These are phyloP conservation scores for Dermochelys coriacea DNA, from an alignment of 2,797 vertebrate genomes.

Conservation along the genomic window DNA sequence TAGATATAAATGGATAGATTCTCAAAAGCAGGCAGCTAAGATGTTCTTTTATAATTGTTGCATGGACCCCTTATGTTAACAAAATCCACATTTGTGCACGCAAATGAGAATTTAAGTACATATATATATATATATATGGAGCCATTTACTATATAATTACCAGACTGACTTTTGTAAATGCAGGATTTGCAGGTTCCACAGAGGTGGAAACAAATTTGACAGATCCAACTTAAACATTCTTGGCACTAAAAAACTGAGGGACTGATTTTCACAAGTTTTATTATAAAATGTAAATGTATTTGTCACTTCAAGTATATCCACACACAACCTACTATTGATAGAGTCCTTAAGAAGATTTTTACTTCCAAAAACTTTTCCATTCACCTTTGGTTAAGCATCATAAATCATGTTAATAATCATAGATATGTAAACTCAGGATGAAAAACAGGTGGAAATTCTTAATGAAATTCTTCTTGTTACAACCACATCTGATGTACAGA, in stretches of 20 bases:
- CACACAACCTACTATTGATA: background rate
- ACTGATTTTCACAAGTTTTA: background rate
- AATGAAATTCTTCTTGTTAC: background rate
- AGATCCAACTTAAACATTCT: background rate
- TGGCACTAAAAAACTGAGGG: background rate
- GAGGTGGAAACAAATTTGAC: background rate
- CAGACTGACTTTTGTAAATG: background rate
- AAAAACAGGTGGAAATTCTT: slow-evolving; percentile 57
- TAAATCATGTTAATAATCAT: slow-evolving; percentile 15
- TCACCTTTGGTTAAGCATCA: slow-evolving; percentile 27
- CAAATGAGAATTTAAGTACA: background rate
- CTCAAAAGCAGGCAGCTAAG: background rate
- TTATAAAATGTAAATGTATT: background rate
- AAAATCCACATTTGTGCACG: background rate
- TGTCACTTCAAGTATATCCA: background rate
- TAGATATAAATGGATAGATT: background rate
- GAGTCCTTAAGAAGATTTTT: background rate
- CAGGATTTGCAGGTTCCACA: background rate
- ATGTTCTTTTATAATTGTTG: background rate
- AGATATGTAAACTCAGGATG: background rate
- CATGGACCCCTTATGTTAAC: background rate
- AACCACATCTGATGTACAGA: slow-evolving; percentile 15
- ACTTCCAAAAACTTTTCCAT: background rate
- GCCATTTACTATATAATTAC: background rate
- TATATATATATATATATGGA: background rate